Evolutionary conservation across 2,888 invertebrate genomes (phyloP).

Genomic region (Amorpha juglandis): DNA sequence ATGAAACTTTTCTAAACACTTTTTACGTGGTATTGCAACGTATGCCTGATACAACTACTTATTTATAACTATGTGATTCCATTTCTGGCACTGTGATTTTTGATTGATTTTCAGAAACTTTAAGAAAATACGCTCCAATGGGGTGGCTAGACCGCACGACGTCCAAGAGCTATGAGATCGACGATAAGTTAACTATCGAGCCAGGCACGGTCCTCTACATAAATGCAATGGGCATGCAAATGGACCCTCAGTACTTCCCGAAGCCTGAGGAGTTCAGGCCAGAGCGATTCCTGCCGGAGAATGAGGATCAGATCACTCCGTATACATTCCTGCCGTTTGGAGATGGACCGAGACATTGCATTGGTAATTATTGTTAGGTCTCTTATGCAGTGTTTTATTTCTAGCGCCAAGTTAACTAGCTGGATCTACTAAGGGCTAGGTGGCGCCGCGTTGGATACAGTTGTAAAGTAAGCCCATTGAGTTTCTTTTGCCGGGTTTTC

Average conservation of each 20-base stretch:
- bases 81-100: no score
- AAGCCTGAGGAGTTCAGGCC: constrained; percentile 81
- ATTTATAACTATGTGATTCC: no score
- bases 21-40: no score
- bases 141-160: constrained; percentile 49
- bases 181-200: constrained; percentile 46
- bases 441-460: no score
- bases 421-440: no score
- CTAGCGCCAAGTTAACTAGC: no score
- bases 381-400: no score
- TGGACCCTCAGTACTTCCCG: constrained; percentile 73
- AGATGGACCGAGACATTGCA: constrained; percentile 82
- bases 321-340: constrained; percentile 76
- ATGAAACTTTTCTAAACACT: no score
- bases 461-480: no score
- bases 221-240: constrained; percentile 46
- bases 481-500: no score
- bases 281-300: constrained; percentile 79
- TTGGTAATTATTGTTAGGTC: constrained; percentile 58
- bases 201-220: constrained; percentile 47
- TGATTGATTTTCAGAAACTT: constrained; percentile 38
- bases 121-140: constrained; percentile 48
- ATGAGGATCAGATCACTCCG: constrained; percentile 58
- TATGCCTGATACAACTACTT: no score
- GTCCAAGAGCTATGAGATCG: constrained; percentile 41